Base-by-base conservation (phyloP, 2,113 vertebrate genomes). In the Panthera uncia region DNA sequence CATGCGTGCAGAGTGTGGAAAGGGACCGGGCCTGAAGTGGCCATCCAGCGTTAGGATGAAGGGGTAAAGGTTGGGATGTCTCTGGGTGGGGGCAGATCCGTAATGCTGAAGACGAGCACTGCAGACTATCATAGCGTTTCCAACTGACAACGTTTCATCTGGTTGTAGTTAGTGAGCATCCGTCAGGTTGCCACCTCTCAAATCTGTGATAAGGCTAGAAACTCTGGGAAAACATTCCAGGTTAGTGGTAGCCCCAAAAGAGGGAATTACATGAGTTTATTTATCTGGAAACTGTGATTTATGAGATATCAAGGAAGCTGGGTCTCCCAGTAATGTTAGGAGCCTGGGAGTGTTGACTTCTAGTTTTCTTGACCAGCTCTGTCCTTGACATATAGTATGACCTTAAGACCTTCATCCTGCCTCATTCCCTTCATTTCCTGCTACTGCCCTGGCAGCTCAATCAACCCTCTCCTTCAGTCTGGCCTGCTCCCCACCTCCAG, bases 201-300 rank as follows among this genome's bases (percentile, higher is more conserved):
- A 5, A 19, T 79, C 63, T 79, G 52, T 10, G 93, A 88, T 90
- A 91, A 84, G 68, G 83, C 81, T 31, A 15, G 85, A 71, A 95
- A 45, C 68, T 55, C 86, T 84, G 94, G 69, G 55, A 25, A 96
- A 83, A 93, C 11, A 5, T 16, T 48, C 89, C 0, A 10, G 23
- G 12, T 94, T 65, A 50, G 36, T 21, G 81, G 87, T n/a, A 93
- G 68, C 68, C 57, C 31, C 50, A 57, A 69, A 81, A 52, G 78
- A 36, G 41, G 89, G 78, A 48, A 73, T 93, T 83, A 79, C 96
- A 45, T 18, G n/a, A 57, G 41, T 23, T 84, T 93, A 80, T 95
- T 96, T 88, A 89, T 48, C 80, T 78, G 55, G 82, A 55, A 93
- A 83, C 86, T 12, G 0, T 55, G 86, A 93, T 91, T 93, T 91